Evolutionary conservation across 2,113 vertebrate species (phyloP), one percentile per base, ranked within the genome.

Genomic region (Lethenteron reissneri): DNA sequence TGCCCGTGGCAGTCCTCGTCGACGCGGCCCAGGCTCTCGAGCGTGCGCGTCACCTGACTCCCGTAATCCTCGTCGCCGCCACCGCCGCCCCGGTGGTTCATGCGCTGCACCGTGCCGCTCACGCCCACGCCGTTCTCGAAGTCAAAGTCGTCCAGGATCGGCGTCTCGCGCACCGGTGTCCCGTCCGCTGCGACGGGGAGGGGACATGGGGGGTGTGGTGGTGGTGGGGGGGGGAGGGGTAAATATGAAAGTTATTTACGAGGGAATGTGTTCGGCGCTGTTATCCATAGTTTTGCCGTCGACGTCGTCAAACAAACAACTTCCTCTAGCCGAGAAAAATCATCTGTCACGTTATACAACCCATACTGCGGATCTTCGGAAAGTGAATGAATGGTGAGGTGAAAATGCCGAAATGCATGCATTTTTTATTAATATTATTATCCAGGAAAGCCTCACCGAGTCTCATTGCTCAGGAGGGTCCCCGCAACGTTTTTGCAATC

Each of bases 131-230:
- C 64, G 21, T 68, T 96, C 4, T 95, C 91, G 0, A 83, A 89
- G 80, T 97, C 92, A 0, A 88, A 95, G 77, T 99, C 94, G 0
- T 99, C 92, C 19, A 99, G 81, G 76, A 99, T 97, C 72, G 94
- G 91, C 1, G 92, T 99, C 82, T 97, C 94, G 0, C 92, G 87
- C 76, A 99, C 92, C 73, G 92, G 91, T 81, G 94, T 86, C 0
- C 94, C 90, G 0, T 97, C 91, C 74, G 95, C 92, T 0, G 94
- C 95, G 76, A 21, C 4, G 60, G 60, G 21, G 60, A 64, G 60
- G 60, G 21, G 60, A 21, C 14, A 21, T 14, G 60, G 21, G 60
- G 60, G 60, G 60, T 64, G 60, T 15, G 60, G 60, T 14, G 21
- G 4, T 15, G 60, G 60, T 1, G 21, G 60, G 60, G 60, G 60